These are phyloP conservation scores for Eonycteris spelaea DNA, from an alignment of 2,113 vertebrate species.

Conservation along the genomic window DNA sequence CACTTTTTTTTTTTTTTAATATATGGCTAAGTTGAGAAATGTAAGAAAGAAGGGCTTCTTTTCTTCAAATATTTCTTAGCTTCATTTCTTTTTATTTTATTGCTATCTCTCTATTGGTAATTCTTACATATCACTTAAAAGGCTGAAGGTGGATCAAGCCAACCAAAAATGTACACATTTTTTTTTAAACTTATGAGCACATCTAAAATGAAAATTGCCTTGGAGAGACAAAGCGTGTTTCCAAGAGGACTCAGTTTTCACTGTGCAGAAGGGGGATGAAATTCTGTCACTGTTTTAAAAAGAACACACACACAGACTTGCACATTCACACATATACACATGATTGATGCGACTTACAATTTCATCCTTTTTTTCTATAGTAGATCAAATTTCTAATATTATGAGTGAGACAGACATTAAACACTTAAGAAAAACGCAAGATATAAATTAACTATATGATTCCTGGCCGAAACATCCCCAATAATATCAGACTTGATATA, in stretches of 20 bases:
- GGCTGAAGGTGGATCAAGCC: neutral
- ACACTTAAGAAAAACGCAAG: neutral
- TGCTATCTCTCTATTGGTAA: neutral
- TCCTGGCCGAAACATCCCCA: neutral
- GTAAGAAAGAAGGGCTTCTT: neutral
- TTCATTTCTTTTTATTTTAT: neutral
- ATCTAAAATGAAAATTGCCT: neutral
- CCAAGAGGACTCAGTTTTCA: neutral
- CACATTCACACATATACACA: neutral
- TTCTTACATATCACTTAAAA: neutral
- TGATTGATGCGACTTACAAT: neutral
- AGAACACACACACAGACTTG: neutral
- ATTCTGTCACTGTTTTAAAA: neutral
- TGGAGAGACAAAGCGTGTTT: neutral
- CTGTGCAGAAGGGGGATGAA: neutral
- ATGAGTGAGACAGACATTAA: neutral
- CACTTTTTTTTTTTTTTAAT: neutral
- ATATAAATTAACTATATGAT: neutral
- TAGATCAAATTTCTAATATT: neutral
- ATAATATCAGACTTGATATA: neutral
- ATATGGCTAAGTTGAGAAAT: neutral
- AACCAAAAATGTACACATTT: neutral
- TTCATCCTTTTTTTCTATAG: neutral
- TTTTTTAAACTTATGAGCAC: neutral
- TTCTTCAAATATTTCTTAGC: neutral